Conservation (phyloP, 1,140 invertebrate genomes). For the Zaprionus inermis region DNA sequence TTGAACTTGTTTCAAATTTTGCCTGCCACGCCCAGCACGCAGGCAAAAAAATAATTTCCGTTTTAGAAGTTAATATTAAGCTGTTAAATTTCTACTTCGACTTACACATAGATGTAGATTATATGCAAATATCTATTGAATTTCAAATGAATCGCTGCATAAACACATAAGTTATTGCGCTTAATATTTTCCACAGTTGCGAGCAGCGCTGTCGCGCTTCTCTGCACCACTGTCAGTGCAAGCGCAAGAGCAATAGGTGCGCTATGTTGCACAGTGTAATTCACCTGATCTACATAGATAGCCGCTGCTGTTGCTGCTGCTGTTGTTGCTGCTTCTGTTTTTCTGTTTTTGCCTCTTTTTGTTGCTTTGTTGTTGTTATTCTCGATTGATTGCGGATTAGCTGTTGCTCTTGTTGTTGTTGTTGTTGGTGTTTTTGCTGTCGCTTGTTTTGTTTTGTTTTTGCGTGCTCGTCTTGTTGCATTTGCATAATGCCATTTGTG, state of each 20-base stretch:
- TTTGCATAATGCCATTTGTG: constrained; percentile 70
- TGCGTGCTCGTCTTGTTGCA: constrained; percentile 44
- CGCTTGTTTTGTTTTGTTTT: constrained; percentile 29
- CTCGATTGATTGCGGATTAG: constrained; percentile 74
- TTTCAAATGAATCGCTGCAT: too few species aligned
- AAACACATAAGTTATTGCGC: too few species aligned
- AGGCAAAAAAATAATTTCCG: too few species aligned
- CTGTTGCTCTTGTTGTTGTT: constrained; percentile 43
- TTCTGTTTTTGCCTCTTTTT: constrained; percentile 43
- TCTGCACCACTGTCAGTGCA: too few species aligned
- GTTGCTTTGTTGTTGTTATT: constrained; percentile 54
- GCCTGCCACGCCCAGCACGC: too few species aligned
- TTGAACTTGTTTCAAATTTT: too few species aligned
- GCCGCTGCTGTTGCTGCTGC: constrained; percentile 32
- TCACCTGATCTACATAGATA: constrained; percentile 62
- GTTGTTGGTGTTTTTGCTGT: constrained; percentile 40
- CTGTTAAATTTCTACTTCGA: too few species aligned
- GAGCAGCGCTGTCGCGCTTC: not conserved
- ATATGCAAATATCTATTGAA: too few species aligned
- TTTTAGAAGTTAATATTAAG: too few species aligned
- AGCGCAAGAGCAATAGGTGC: too few species aligned
- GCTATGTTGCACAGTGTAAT: constrained; percentile 46
- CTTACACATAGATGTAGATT: too few species aligned
- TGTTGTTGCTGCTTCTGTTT: constrained; percentile 39
- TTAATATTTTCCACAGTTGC: too few species aligned